A percentile compares a stretch with the other conserved stretches of the same genome.
phyloP scores from a whole-genome alignment of 1,140 invertebrate species.

The Bombyx mori region ASM3026992v2 NC_085128.1:3624001-3624500 shows the following conservation, averaged over 20 bases:
- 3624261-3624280: slow-evolving; percentile 77
- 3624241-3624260: slow-evolving; percentile 77
- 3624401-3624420: slow-evolving; percentile 83
- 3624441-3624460: slow-evolving; percentile 85
- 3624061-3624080: too few relatives aligned
- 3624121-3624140: slow-evolving; percentile 9
- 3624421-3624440: slow-evolving; percentile 75
- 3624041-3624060: too few relatives aligned
- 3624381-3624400: slow-evolving; percentile 73
- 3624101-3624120: slow-evolving; percentile 1
- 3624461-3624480: slow-evolving; percentile 77
- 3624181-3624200: slow-evolving; percentile 11
- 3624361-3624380: slow-evolving; percentile 58
- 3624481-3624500: slow-evolving; percentile 89
- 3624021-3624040: too few relatives aligned
- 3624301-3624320: slow-evolving; percentile 84
- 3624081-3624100: too few relatives aligned
- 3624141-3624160: slow-evolving; percentile 10
- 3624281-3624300: slow-evolving; percentile 82
- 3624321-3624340: slow-evolving; percentile 79
- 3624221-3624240: slow-evolving; percentile 9
- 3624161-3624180: slow-evolving; percentile 12
- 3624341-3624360: slow-evolving; percentile 52
- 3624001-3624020: too few relatives aligned
- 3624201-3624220: slow-evolving; percentile 10